Evolutionary conservation across 2,113 vertebrate genomes (phyloP).

Genomic region (Mesembrinibis cayennensis): DNA sequence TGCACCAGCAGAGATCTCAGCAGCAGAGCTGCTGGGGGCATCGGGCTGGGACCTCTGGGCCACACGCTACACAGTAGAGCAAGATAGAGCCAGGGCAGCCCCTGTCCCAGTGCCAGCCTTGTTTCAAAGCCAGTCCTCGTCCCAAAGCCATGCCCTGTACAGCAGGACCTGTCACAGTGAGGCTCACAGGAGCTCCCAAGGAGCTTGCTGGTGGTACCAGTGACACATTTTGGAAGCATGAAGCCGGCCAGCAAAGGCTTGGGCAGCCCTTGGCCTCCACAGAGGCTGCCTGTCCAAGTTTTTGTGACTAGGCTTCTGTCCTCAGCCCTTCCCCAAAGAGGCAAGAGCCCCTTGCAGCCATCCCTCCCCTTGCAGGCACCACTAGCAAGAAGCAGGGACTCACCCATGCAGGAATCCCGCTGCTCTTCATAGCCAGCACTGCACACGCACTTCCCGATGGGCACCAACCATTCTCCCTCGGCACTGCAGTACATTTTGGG

Average conservation of each 20-base stretch:
- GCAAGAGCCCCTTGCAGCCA: not conserved
- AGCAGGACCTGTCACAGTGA: not conserved
- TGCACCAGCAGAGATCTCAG: not conserved
- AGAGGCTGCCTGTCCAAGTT: not conserved
- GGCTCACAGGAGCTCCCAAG: not conserved
- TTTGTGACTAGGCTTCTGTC: not conserved
- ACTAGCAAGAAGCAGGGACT: conserved; percentile 40
- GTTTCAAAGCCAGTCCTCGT: not conserved
- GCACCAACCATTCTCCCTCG: conserved; percentile 97
- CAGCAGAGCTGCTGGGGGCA: not conserved
- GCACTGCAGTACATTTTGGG: conserved; percentile 99
- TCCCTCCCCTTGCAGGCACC: not conserved
- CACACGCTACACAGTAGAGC: accelerated
- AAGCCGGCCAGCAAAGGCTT: not conserved
- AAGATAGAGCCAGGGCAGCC: not conserved
- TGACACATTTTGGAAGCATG: not conserved
- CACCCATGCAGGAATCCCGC: conserved; percentile 88
- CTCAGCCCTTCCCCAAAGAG: not conserved
- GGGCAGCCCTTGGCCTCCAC: not conserved
- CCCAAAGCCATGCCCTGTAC: not conserved
- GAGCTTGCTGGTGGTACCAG: not conserved
- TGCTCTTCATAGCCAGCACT: conserved; percentile 91
- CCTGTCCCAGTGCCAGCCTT: not conserved
- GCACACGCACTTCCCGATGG: conserved; percentile 95
- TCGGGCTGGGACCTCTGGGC: not conserved